Base-by-base conservation (phyloP, 2,797 vertebrate species). In the Parambassis ranga region DNA sequence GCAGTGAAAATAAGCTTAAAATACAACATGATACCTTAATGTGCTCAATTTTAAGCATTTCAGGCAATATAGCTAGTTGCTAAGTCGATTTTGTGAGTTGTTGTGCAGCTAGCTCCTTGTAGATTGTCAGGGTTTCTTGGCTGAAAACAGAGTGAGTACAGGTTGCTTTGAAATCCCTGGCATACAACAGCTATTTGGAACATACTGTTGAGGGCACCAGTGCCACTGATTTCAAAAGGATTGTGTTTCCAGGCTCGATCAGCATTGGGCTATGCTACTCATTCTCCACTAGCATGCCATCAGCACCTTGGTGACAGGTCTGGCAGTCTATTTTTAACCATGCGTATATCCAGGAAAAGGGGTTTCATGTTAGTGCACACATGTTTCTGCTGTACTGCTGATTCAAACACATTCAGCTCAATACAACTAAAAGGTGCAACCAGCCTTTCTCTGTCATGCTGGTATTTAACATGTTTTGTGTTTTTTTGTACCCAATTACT, bases 271-370 rank as follows among this genome's bases (percentile, higher is more conserved):
- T 10, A 31, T 11, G 24, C 23, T 44, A 28, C 28, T 57, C 46
- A 48, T 74, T 57, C 66, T 66, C 33, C 39, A 23, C 37, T 24
- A 38, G 28, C 44, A 6, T 19, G 53, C 38, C 69, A 41, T 62
- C 56, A 49, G 53, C 66, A 71, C 63, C 75, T 71, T 10, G 2
- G 71, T 68, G 56, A 82, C 75, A 53, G 36, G 48, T 31, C 41
- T 36, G 57, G 53, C 31, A 1, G 60, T 20, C 60, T 71, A 70
- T 81, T 73, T 83, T 71, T 73, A 85, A 63, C 44, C 26, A n/a
- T 9, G 26, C 7, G 5, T 55, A 42, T 6, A 61, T 28, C 28
- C 36, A 62, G 63, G 32, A 55, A 68, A 63, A 31, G 6, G 13
- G 31, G 39, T 70, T 63, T 58, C 28, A 3, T 37, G 19, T 32